Conservation (phyloP, 2,113 vertebrate species). For the Miniopterus natalensis region DNA sequence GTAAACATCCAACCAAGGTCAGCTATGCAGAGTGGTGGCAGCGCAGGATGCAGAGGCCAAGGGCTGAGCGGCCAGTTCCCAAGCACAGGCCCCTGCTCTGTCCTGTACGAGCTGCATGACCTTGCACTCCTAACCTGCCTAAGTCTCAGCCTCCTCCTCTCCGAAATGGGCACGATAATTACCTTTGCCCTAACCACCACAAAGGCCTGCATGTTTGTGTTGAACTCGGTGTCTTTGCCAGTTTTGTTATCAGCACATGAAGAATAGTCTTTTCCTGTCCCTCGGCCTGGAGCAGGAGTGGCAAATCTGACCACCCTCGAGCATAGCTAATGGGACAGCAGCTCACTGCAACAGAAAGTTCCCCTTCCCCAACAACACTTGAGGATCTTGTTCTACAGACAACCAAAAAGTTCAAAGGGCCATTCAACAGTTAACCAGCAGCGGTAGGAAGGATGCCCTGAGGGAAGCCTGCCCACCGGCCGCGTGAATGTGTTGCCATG, state of each 20-base stretch:
- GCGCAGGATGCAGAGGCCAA: neutral
- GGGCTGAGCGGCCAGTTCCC: neutral
- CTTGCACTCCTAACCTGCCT: neutral
- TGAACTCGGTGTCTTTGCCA: neutral
- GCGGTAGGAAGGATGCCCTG: neutral
- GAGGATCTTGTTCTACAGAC: neutral
- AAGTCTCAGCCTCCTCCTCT: neutral
- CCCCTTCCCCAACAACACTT: neutral
- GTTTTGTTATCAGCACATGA: neutral
- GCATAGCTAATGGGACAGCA: neutral
- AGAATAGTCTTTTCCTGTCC: neutral
- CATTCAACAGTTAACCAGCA: neutral
- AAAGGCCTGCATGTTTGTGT: neutral
- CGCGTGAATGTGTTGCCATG: neutral
- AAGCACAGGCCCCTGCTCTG: neutral
- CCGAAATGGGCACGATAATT: neutral
- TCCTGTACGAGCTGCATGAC: neutral
- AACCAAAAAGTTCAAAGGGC: neutral
- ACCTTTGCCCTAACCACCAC: no score
- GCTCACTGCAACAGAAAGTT: neutral
- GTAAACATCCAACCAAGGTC: neutral
- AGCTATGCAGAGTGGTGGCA: neutral
- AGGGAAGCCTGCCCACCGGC: neutral
- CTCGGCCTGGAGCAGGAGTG: neutral
- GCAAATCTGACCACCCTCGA: neutral